Base-by-base conservation (phyloP, 2,113 vertebrate genomes). In the Rana temporaria region DNA sequence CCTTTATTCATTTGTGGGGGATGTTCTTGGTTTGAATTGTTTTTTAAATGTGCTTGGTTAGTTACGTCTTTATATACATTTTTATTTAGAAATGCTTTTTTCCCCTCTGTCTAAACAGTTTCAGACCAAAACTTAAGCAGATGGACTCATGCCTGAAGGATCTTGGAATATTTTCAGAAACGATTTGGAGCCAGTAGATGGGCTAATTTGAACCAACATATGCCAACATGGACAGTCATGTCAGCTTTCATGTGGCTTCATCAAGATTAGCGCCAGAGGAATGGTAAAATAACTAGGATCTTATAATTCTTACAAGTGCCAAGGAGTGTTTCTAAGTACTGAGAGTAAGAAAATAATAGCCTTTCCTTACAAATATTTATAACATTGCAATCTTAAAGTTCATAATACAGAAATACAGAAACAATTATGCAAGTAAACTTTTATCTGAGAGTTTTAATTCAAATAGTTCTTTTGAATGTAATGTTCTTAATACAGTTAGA, bases 71-170 rank as follows among this genome's bases (percentile, higher is more conserved):
- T 66, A 84, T 85, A 85, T 87, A 85, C 85, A 86, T 73, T 87
- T 85, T 81, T 90, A 90, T 84, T 87, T 71, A 85, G 90, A 77
- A 81, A 88, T 82, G 38, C 12, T 68, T 67, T 68, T 68, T 56
- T 38, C 12, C 30, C 60, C 52, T 78, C 69, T 81, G 56, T 81
- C 76, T 79, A 87, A 90, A 89, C 89, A 92, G 93, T 91, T 94
- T 94, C 90, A 92, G 82, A 92, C 90, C 89, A 91, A 93, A 93
- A 93, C 90, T 91, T 93, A 91, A 93, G 90, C 91, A 93, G 92
- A 94, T 92, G 93, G 92, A 94, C 92, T 91, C 88, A 85, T 94
- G 92, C 91, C 92, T 92, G 88, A 86, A 90, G 87, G 89, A 89
- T 86, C 48, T 89, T 93, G 91, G 91, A 91, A 78, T 76, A 84